A percentile compares a stretch with the other conserved stretches of the same genome.
phyloP scores from a whole-genome alignment of 2,113 vertebrate genomes.

The Tapirus terrestris region DNA sequence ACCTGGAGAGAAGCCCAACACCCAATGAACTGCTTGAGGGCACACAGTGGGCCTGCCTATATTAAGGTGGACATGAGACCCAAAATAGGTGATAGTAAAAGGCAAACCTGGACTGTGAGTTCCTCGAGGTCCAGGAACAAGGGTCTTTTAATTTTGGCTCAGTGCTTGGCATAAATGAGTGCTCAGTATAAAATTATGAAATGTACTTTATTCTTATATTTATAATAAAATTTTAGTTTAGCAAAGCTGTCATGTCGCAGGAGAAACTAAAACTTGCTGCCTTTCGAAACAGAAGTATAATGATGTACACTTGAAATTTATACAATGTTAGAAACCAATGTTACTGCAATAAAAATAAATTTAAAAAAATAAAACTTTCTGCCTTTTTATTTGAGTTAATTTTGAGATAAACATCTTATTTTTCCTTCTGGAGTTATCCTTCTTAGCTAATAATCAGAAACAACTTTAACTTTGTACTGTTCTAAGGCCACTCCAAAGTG shows the following conservation, averaged over 20 bases:
- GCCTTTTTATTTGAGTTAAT: conserved; percentile 1
- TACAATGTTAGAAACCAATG: too few species aligned
- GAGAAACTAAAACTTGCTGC: background rate
- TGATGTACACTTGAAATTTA: too few species aligned
- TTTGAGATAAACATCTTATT: conserved; percentile 12
- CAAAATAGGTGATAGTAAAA: background rate
- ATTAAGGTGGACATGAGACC: background rate
- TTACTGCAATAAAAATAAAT: too few species aligned
- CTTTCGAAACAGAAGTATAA: background rate
- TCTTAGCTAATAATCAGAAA: background rate
- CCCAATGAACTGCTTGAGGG: background rate
- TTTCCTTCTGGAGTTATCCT: conserved; percentile 25
- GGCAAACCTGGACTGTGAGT: background rate
- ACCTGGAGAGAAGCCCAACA: background rate
- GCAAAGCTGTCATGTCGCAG: background rate
- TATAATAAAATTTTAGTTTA: conserved; percentile 35
- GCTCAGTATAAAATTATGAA: background rate
- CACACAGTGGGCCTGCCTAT: background rate
- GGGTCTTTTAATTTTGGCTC: background rate
- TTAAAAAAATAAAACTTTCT: too few species aligned
- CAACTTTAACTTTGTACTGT: background rate
- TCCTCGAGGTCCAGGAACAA: background rate
- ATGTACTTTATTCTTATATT: background rate
- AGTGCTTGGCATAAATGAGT: background rate
- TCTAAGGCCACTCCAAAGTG: background rate